A percentile compares a stretch with the other conserved stretches of the same genome.
Evolutionary conservation across 2,888 invertebrate species (phyloP).

Genomic region (Tachina lurida): DNA sequence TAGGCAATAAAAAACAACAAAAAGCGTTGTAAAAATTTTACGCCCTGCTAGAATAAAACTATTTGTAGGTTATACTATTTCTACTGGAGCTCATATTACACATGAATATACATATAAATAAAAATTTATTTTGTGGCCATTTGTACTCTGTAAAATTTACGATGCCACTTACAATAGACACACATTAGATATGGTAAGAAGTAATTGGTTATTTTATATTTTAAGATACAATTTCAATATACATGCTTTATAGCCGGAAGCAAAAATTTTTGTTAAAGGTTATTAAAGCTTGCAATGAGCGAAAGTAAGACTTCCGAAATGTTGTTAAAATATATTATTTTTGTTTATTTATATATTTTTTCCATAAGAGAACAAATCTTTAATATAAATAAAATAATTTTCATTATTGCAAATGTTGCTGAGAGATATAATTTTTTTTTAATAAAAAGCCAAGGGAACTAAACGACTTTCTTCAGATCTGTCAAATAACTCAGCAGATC

Average conservation of each 20-base stretch:
- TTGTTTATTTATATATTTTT: no score
- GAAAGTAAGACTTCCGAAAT: background rate
- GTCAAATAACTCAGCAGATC: background rate
- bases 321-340: no score
- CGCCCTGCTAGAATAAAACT: slow-evolving; percentile 44
- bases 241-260: background rate
- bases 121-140: slow-evolving; percentile 9
- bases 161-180: slow-evolving; percentile 32
- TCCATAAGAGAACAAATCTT: no score
- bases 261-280: background rate
- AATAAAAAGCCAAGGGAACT: no score
- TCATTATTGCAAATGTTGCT: background rate
- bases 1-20: slow-evolving; percentile 24
- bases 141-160: slow-evolving; percentile 50
- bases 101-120: background rate
- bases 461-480: background rate
- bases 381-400: no score
- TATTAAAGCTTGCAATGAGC: background rate
- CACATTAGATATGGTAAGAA: slow-evolving; percentile 39
- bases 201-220: slow-evolving; percentile 13
- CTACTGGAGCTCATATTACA: background rate
- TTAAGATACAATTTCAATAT: background rate
- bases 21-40: slow-evolving; percentile 20
- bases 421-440: slow-evolving; percentile 17
- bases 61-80: slow-evolving; percentile 58